Evolutionary conservation across 2,888 invertebrate genomes (phyloP).

Genomic region (Chydorus sphaericus): DNA sequence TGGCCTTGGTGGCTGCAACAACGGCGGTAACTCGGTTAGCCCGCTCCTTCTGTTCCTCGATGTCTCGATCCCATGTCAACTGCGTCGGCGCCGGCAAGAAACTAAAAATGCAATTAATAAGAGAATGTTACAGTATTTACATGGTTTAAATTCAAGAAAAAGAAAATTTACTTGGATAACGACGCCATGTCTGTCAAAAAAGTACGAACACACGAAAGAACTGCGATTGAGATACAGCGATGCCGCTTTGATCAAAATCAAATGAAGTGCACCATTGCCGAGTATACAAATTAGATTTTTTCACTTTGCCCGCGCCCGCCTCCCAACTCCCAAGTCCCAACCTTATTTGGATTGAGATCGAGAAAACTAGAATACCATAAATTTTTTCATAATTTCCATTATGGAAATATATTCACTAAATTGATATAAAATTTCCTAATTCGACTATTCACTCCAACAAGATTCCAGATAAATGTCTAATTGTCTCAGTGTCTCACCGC

Average conservation of each 20-base stretch:
- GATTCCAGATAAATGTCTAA: too few species aligned
- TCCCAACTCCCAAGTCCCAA: too few species aligned
- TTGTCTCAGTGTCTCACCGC: too few species aligned
- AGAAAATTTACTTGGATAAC: background rate
- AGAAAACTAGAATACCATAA: too few species aligned
- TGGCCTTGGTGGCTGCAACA: slow-evolving; percentile 61
- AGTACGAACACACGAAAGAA: too few species aligned
- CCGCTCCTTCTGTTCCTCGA: slow-evolving; percentile 47
- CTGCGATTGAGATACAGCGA: too few species aligned
- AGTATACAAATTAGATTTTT: background rate
- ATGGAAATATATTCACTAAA: too few species aligned
- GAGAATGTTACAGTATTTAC: background rate
- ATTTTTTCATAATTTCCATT: too few species aligned
- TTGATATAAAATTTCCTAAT: too few species aligned
- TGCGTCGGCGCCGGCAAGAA: slow-evolving; percentile 70
- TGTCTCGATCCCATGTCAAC: slow-evolving; percentile 75
- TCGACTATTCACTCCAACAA: too few species aligned
- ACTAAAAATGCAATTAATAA: background rate
- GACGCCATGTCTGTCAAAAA: slow-evolving; percentile 8
- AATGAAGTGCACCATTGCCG: background rate
- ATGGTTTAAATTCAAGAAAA: background rate
- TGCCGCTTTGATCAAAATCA: background rate
- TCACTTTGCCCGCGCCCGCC: too few species aligned
- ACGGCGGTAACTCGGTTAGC: slow-evolving; percentile 42
- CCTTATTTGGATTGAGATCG: too few species aligned